Percentiles rank a stretch among this genome's conserved stretches.
Evolutionary conservation across 92 coral and sea anemone genomes (phyloP).

Genomic region (Muricea muricata): DNA sequence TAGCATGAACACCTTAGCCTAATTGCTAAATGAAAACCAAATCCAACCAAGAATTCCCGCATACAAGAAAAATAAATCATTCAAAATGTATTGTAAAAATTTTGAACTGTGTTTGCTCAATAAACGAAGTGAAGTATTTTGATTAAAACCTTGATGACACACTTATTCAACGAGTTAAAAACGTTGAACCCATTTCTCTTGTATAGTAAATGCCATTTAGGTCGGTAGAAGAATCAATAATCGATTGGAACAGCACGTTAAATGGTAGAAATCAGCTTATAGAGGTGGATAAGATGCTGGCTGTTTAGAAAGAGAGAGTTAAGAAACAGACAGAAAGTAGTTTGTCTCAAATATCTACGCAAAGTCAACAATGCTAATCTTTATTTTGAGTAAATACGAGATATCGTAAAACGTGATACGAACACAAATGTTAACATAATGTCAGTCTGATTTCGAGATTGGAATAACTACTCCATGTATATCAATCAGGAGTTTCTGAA

Average conservation of each 20-base stretch:
- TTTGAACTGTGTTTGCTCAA: background rate
- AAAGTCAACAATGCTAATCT: constrained; percentile 18
- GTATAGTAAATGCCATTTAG: background rate
- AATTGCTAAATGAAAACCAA: background rate
- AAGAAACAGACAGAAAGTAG: background rate
- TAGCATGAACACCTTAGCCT: no score
- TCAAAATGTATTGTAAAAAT: background rate
- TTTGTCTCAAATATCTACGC: background rate
- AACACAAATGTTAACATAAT: background rate
- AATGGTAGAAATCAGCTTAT: background rate
- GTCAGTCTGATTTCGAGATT: background rate
- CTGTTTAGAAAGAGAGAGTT: background rate
- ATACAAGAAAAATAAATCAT: background rate
- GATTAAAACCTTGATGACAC: constrained; percentile 2
- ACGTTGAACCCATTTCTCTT: background rate
- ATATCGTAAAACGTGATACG: background rate
- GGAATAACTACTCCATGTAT: background rate
- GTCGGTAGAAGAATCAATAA: background rate
- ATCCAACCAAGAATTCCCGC: background rate
- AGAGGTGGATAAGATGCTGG: background rate
- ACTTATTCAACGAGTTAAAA: background rate
- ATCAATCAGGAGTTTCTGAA: background rate
- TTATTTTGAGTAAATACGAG: constrained; percentile 18
- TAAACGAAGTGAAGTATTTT: background rate
- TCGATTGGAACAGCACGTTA: background rate